Evolutionary conservation across 2,113 vertebrate species (phyloP).

Genomic region (Coturnix japonica): DNA sequence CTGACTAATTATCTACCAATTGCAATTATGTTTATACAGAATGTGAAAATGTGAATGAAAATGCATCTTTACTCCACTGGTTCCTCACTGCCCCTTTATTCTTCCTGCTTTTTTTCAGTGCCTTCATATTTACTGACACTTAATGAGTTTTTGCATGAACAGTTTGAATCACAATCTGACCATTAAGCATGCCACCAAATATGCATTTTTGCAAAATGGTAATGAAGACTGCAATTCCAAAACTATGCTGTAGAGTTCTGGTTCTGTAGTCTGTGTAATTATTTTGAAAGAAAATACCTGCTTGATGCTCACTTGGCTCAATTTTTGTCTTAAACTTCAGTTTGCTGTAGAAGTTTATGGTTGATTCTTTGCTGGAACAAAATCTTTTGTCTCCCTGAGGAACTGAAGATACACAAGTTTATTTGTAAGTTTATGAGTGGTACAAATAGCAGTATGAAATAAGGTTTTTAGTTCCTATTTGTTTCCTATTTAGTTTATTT

Average conservation of each 20-base stretch:
- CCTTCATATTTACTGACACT: neutral
- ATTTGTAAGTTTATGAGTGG: neutral
- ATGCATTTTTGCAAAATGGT: neutral
- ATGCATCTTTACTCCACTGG: neutral
- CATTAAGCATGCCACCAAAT: neutral
- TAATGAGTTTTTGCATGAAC: slow-evolving; percentile 44
- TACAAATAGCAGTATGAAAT: neutral
- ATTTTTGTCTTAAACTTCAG: neutral
- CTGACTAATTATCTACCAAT: neutral
- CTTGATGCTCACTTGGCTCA: neutral
- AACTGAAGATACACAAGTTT: neutral
- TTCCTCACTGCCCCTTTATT: neutral
- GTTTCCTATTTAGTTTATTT: neutral
- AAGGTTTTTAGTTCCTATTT: neutral
- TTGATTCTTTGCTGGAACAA: neutral
- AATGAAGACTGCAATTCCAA: neutral
- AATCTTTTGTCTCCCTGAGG: neutral
- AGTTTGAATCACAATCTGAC: slow-evolving; percentile 13
- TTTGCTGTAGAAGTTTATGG: neutral
- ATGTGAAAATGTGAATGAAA: too few species aligned
- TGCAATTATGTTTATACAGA: neutral
- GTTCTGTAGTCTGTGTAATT: neutral
- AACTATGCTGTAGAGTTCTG: neutral
- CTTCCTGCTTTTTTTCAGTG: slow-evolving; percentile 1
- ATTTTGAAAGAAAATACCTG: neutral